Conservation (phyloP, 2,113 vertebrate genomes). For the Phylloscopus trochiloides region DNA sequence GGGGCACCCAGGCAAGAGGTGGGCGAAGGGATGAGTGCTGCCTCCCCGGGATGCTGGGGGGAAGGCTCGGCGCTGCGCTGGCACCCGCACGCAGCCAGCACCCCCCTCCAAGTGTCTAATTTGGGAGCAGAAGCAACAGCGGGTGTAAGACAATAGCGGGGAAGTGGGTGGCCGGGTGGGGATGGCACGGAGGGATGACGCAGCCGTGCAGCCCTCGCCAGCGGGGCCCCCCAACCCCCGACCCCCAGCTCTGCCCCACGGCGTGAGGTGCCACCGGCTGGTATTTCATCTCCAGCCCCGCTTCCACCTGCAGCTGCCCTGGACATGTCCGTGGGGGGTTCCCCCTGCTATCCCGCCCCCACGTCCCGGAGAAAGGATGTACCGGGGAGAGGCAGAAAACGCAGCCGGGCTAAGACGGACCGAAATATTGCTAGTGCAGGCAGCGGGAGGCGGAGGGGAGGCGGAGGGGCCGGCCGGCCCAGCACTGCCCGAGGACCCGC, state of each 20-base stretch:
- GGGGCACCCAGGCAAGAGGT: neutral
- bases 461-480: neutral
- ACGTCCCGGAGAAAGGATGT: neutral
- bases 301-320: neutral
- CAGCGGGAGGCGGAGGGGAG: neutral
- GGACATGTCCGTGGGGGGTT: neutral
- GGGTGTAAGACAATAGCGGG: constrained; percentile 42
- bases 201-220: neutral
- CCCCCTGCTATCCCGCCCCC: neutral
- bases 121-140: constrained; percentile 50
- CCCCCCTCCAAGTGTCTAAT: neutral
- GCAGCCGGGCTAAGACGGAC: neutral
- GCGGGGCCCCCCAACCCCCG: neutral
- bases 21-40: neutral
- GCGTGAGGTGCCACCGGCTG: neutral
- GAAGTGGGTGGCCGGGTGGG: constrained; percentile 53
- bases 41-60: neutral
- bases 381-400: neutral
- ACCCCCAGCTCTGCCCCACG: neutral
- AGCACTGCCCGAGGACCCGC: neutral
- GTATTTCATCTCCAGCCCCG: neutral
- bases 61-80: neutral
- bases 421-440: neutral
- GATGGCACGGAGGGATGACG: constrained; percentile 41
- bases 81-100: neutral